phyloP scores from a whole-genome alignment of 2,113 vertebrate genomes.

The Pipa parva region DNA sequence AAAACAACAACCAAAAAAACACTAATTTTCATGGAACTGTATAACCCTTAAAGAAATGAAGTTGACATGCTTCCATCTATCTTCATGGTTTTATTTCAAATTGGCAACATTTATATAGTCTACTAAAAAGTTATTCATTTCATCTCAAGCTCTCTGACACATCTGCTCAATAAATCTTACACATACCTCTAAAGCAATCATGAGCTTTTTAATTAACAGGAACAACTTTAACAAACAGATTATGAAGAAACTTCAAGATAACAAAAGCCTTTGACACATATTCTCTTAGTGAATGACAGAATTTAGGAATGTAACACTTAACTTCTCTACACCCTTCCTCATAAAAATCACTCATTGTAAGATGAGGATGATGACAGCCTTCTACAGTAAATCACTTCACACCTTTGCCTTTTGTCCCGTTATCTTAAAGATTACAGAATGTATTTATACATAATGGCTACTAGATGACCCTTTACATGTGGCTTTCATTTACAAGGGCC shows the following conservation, averaged over 20 bases:
- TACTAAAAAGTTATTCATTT: too few relatives aligned
- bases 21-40: too few relatives aligned
- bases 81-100: too few relatives aligned
- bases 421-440: slow-evolving; percentile 60
- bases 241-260: slow-evolving; percentile 25
- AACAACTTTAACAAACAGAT: slow-evolving; percentile 27
- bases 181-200: slow-evolving; percentile 18
- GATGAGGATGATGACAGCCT: slow-evolving; percentile 55
- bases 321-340: slow-evolving; percentile 56
- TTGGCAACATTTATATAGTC: too few relatives aligned
- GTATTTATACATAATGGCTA: slow-evolving; percentile 59
- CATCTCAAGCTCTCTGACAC: neutral
- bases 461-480: slow-evolving; percentile 58
- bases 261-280: slow-evolving; percentile 41
- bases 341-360: slow-evolving; percentile 53
- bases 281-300: slow-evolving; percentile 45
- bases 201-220: slow-evolving; percentile 45
- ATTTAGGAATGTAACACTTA: slow-evolving; percentile 60
- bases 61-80: too few relatives aligned
- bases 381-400: slow-evolving; percentile 62
- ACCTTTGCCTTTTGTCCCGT: slow-evolving; percentile 57
- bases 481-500: slow-evolving; percentile 47
- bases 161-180: slow-evolving; percentile 10
- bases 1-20: too few relatives aligned
- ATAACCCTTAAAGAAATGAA: too few relatives aligned